Base-by-base conservation (phyloP, 2,113 vertebrate genomes). In the Oxyura jamaicensis region DNA sequence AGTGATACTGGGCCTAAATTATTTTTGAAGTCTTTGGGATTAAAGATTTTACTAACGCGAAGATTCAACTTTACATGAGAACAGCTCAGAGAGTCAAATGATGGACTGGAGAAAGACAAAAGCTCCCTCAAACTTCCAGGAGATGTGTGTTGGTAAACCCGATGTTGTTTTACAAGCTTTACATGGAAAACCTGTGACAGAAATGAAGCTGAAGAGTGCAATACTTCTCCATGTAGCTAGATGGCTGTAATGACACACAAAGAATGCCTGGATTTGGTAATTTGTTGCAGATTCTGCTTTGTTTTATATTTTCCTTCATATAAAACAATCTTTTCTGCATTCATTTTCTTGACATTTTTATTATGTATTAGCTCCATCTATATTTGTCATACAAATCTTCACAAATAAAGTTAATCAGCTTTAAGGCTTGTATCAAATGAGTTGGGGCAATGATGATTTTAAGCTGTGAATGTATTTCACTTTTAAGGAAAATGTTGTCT, bases 241-340 rank as follows among this genome's bases (percentile, higher is more conserved):
- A 95, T 95, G 97, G 97, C 96, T 97, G 94, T 88, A 96, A 50
- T 39, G 82, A 39, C 81, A 83, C 95, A 62, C 68, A 48, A 28
- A 72, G 35, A 66, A 52, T 8, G 17, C 46, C 59, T 76, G 58
- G 50, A 53, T 77, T 90, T 88, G 91, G 41, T 88, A 86, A 86
- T 74, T 82, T 56, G 11, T 78, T 67, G 75, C 0, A 4, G 67
- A 50, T 83, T 78, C 66, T 79, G 26, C 46, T 89, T 68, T 80
- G 62, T 2, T 93, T 86, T 55, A 21, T 67, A 39, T 79, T 92
- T 86, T 86, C 33, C 52, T 83, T 92, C 67, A 44, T 56, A 53
- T 52, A 81, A 95, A 93, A 14, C 62, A n/a, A 42, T 74, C 19
- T 67, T 86, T 89, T 79, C 44, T 76, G 55, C 88, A 76, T 94